A percentile compares a stretch with the other conserved stretches of the same genome.
Evolutionary conservation across 2,888 invertebrate genomes (phyloP).

Genomic region (Scaptodrosophila latifasciaeformis): DNA sequence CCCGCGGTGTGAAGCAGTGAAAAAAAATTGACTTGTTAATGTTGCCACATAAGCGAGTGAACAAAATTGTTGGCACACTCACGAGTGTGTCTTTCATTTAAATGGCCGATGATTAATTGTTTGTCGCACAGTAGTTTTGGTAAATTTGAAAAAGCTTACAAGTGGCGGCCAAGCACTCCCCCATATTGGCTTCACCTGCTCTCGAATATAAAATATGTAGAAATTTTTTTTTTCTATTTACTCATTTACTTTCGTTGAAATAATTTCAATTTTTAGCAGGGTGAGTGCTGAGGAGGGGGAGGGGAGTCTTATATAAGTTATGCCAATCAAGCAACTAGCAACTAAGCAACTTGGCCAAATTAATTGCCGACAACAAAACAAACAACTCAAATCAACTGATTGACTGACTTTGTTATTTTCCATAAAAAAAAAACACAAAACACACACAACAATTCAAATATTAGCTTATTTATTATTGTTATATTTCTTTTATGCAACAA

Average conservation of each 20-base stretch:
- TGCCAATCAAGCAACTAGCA: conserved; percentile 44
- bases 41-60: conserved; percentile 2
- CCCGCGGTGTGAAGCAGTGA: too few species aligned
- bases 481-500: conserved; percentile 31
- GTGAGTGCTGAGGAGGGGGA: too few species aligned
- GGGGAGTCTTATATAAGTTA: conserved; percentile 45
- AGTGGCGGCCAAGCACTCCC: too few species aligned
- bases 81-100: conserved; percentile 3
- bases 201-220: not conserved
- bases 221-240: not conserved
- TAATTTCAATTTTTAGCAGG: too few species aligned
- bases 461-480: too few species aligned
- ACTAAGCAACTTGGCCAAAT: conserved; percentile 2
- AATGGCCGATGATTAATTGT: conserved; percentile 18
- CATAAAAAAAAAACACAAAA: too few species aligned
- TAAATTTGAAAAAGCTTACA: too few species aligned
- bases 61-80: conserved; percentile 5
- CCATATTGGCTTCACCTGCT: too few species aligned
- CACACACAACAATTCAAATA: too few species aligned
- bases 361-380: conserved; percentile 13
- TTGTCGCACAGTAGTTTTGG: conserved; percentile 8
- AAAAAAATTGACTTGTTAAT: conserved; percentile 5
- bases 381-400: conserved; percentile 52
- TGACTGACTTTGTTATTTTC: not conserved
- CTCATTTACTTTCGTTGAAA: too few species aligned